Evolutionary conservation across 1,140 invertebrate species (phyloP).

Genomic region (Triops cancriformis): DNA sequence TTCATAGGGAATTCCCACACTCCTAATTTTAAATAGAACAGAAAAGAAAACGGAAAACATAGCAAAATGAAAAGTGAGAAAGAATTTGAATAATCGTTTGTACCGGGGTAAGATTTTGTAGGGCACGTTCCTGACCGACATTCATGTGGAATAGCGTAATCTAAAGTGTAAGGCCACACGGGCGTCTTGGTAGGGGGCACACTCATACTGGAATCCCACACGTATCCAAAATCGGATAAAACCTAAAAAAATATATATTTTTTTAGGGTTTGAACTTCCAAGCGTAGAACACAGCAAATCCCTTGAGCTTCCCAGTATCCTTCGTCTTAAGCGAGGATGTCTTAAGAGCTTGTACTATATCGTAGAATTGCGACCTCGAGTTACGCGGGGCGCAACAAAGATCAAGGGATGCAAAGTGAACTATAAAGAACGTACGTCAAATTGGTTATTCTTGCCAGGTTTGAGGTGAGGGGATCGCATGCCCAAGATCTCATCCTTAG

Average conservation of each 20-base stretch:
- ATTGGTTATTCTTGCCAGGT: conserved; percentile 82
- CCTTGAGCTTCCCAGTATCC: no score
- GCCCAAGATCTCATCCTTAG: conserved; percentile 63
- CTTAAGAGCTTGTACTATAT: no score
- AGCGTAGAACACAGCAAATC: no score
- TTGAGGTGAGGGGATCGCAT: conserved; percentile 75
- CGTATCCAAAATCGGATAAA: conserved; percentile 79
- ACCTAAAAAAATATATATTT: no score
- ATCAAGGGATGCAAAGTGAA: no score
- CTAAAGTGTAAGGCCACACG: conserved; percentile 90
- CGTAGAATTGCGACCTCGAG: no score
- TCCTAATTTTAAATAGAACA: conserved; percentile 47
- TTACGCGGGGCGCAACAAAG: no score
- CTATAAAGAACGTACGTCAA: conserved; percentile 54
- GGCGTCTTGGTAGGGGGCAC: conserved; percentile 70
- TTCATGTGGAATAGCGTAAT: conserved; percentile 83
- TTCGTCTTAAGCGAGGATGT: no score
- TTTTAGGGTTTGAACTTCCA: no score
- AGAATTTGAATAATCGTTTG: conserved; percentile 22
- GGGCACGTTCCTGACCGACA: conserved; percentile 86
- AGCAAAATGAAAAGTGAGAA: neutral
- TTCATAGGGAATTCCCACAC: conserved; percentile 92
- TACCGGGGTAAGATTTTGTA: conserved; percentile 78
- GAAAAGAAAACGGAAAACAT: conserved; percentile 28
- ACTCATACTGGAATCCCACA: conserved; percentile 83